Base-by-base conservation (phyloP, 30 jellyfish, hydroid and myxozoan species). In the Pseudorhiza aurosa region DNA sequence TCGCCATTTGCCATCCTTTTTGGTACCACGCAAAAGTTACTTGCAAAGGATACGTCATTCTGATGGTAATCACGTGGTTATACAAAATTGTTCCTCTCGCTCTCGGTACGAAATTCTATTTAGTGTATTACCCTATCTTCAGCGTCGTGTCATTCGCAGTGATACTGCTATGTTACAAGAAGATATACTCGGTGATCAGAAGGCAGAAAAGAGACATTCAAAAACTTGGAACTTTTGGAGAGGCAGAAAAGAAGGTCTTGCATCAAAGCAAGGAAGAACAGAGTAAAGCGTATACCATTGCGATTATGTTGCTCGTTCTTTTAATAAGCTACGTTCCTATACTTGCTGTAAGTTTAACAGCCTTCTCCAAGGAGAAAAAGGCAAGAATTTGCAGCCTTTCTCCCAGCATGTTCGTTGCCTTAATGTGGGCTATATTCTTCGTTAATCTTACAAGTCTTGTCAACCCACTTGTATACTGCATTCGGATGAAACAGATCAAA, bases 1-100 rank as follows among this genome's bases (percentile, higher is more conserved):
- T 72, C 45, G 86, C 86, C 12, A 40, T 72, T 15, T 72, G 86
- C 31, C 74, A 72, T 25, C 86, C 86, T 17, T 72, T 50, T 39
- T 25, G 10, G 22, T 72, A 72, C 26, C 31, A 31, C 47, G 75
- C 46, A 18, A 31, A n/a, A n/a, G 36, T 27, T 11, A 53, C 86
- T 10, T 32, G 59, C 64, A 33, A 57, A 12, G 32, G 51, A 32
- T 57, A 49, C 31, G 6, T 53, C 50, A n/a, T 55, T 19, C 2
- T 51, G 11, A 27, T 57, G n/a, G 75, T 60, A 8, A 8, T 31
- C 10, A 15, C 72, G 24, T 72, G 49, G 64, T 40, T 72, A 65
- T 49, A 43, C 47, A 50, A 43, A 53, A 21, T 22, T 0, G 14
- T 25, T 15, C 64, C 68, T 1, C 75, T 64, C 6, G 14, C 55